Base-by-base conservation (phyloP, 2,888 invertebrate genomes). In the Camponotus fellah region DNA sequence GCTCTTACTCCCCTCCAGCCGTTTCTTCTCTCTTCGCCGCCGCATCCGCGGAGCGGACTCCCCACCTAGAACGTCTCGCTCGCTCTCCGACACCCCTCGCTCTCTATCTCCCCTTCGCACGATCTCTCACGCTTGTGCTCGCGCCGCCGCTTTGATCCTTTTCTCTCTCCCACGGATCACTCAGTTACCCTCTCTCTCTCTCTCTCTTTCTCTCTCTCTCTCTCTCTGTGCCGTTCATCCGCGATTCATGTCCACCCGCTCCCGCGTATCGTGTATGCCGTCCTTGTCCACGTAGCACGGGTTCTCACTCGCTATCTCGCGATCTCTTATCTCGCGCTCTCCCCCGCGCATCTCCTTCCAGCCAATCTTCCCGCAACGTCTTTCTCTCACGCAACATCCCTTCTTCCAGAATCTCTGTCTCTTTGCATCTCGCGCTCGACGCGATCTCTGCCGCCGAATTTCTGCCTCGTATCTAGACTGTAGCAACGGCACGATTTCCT, bases 1-100 rank as follows among this genome's bases (percentile, higher is more conserved):
- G 91, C 91, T 88, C 87, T 89, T 88, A 87, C 89, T 85, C 89
- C 91, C 91, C 91, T 87, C 89, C 91, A 88, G 82, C 89, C 71
- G 84, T 56, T 87, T 65, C 83, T 84, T 88, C 88, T 88, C 92
- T 88, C 92, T 92, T 91, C 90, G 83, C 85, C 89, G 91, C 91
- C 89, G 88, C 90, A 87, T 90, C 84, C 83, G 86, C 83, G 86
- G 82, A 58, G 85, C 85, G 80, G 79, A 86, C 83, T 86, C 88
- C 89, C 89, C 87, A 87, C 87, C 62, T 82, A 82, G 14, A 26
- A 34, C 71, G 17, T 71, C 79, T 80, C 86, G 71, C 85, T 56
- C 68, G 71, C 21, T 81, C 81, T 68, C 62, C 49, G 46, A 62
- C 5, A 40, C 74, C 74, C 64, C 64, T 46, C 75, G 32, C 74